Evolutionary conservation across 2,888 invertebrate species (phyloP).

Genomic region (Antheraea yamamai): DNA sequence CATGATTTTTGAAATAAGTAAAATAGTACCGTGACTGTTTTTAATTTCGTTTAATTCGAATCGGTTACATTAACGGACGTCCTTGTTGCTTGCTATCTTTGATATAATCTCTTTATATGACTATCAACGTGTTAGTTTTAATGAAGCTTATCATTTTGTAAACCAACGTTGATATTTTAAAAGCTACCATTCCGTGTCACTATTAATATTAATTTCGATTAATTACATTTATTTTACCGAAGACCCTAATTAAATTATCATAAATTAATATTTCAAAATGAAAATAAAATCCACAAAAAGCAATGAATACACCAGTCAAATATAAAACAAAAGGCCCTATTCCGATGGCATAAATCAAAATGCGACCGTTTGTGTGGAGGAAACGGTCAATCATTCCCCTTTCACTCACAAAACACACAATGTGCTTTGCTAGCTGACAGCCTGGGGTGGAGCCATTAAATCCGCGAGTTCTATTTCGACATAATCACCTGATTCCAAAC

Average conservation of each 20-base stretch:
- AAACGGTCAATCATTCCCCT: slow-evolving; percentile 77
- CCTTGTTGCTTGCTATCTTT: neutral
- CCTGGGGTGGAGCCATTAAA: slow-evolving; percentile 32
- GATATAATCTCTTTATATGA: neutral
- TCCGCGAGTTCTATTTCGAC: neutral
- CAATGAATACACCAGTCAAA: slow-evolving; percentile 47
- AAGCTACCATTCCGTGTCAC: slow-evolving; percentile 1
- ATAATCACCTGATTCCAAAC: too few relatives aligned
- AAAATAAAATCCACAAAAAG: slow-evolving; percentile 33
- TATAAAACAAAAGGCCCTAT: slow-evolving; percentile 55
- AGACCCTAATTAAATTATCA: slow-evolving; percentile 49
- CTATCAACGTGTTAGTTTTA: neutral
- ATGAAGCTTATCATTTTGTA: neutral
- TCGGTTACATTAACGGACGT: neutral
- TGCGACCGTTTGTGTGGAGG: slow-evolving; percentile 66
- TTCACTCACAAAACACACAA: slow-evolving; percentile 54
- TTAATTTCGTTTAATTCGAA: neutral
- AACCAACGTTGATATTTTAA: neutral
- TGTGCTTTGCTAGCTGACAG: slow-evolving; percentile 44
- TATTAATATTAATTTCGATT: slow-evolving; percentile 4
- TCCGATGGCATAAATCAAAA: slow-evolving; percentile 61
- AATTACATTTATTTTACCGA: neutral
- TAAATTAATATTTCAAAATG: slow-evolving; percentile 50
- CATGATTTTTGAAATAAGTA: neutral
- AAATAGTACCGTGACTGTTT: neutral